Conservation (phyloP, 2,113 vertebrate genomes). For the Pontoporia blainvillei region DNA sequence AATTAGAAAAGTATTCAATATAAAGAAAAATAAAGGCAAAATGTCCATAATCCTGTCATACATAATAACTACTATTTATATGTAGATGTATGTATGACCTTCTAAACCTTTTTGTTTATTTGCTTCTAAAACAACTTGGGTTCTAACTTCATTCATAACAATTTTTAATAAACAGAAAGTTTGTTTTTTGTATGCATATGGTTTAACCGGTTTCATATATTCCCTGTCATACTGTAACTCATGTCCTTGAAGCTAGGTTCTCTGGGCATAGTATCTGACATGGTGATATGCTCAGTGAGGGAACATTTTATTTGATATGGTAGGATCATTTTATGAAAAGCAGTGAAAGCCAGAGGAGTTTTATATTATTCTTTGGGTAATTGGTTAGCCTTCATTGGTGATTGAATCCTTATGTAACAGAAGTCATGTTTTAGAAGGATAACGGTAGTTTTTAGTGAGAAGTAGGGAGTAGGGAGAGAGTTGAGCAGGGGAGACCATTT, state of each 20-base stretch:
- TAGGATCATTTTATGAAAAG: conserved; percentile 18
- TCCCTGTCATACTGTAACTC: neutral
- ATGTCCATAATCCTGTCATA: neutral
- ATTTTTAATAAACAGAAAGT: neutral
- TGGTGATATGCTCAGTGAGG: neutral
- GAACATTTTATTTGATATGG: neutral
- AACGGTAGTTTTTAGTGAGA: neutral
- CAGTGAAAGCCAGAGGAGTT: neutral
- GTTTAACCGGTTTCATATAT: neutral
- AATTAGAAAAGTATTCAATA: neutral
- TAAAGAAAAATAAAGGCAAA: neutral
- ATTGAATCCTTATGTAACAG: neutral
- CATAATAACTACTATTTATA: neutral
- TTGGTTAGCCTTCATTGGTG: neutral
- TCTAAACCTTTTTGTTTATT: neutral
- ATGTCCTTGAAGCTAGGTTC: neutral
- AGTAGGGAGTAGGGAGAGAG: neutral
- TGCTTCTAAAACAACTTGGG: neutral
- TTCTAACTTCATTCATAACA: conserved; percentile 22
- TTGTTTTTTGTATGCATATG: neutral
- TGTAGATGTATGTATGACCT: neutral
- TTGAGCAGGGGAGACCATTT: neutral
- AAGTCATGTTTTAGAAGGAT: neutral
- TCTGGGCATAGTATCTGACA: neutral
- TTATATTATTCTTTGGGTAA: neutral